Evolutionary conservation across 1,140 invertebrate species (phyloP), one percentile per base, ranked within the genome.

Genomic region (Sminthurides bifidus): DNA sequence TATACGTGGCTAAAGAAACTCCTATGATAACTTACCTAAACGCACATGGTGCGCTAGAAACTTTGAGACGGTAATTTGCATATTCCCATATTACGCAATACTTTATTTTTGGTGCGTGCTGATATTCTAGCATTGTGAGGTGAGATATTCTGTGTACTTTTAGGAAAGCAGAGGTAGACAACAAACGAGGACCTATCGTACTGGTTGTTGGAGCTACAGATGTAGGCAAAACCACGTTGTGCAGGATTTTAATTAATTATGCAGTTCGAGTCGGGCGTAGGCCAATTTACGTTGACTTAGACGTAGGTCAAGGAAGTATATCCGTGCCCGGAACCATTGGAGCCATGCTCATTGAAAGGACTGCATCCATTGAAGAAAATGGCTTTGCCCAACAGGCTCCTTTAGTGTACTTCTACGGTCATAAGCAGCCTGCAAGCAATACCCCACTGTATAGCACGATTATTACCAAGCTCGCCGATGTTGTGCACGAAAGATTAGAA

Each of bases 151-250:
- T 10, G 41, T 23, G 6, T 40, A 35, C 14, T 27, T 50, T 40
- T 26, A 45, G 59, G 41, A 41, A 38, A 45, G 49, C 63, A 54
- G 62, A 61, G 12, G 27, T 57, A 12, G 63, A 68, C 15, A 59
- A 58, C 10, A 67, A 65, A 8, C 74, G 81, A 51, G 87, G 87
- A 0, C 87, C 87, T 0, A 83, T 88, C 30, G 81, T 84, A 1
- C 86, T 98, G 84, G 72, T 99, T 10, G 90, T 92, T 3, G 95
- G 95, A 0, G 93, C 94, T 0, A 80, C 77, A 26, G 93, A 98
- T 75, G 93, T 98, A 6, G 95, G 96, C 4, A 99, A 99, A 73
- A 91, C 87, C 35, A 95, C 92, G 0, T 67, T 98, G 0, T 87
- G 85, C 64, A 77, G 84, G 48, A 81, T 98, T 60, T 72, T 99